Evolutionary conservation across 2,113 vertebrate species (phyloP).

Genomic region (Dascyllus trimaculatus): DNA sequence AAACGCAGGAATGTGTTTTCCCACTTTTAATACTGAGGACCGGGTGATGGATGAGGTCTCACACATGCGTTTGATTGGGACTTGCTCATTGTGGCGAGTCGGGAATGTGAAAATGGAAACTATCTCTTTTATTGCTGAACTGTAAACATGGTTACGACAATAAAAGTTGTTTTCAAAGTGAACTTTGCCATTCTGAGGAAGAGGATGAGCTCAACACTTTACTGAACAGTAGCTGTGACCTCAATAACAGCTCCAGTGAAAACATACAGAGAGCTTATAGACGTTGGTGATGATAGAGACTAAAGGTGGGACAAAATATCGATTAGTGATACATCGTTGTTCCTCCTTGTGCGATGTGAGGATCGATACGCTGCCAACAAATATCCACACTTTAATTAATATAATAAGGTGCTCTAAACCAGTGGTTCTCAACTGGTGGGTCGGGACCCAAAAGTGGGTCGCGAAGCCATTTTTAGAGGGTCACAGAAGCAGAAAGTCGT

Average conservation of each 20-base stretch:
- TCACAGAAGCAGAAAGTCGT: too few relatives aligned
- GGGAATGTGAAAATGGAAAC: constrained; percentile 53
- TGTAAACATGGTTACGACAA: constrained; percentile 48
- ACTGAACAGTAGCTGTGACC: background rate
- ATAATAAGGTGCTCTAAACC: too few relatives aligned
- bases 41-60: constrained; percentile 37
- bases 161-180: constrained; percentile 28
- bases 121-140: constrained; percentile 14
- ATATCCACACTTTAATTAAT: too few relatives aligned
- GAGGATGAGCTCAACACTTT: background rate
- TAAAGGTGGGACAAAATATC: too few relatives aligned
- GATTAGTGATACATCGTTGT: too few relatives aligned
- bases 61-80: constrained; percentile 39
- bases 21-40: background rate
- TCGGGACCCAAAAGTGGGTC: too few relatives aligned
- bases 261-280: too few relatives aligned
- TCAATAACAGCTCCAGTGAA: background rate
- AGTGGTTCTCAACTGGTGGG: too few relatives aligned
- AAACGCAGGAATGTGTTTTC: constrained; percentile 65
- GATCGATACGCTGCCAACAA: too few relatives aligned
- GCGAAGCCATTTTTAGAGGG: too few relatives aligned
- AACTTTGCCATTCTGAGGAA: background rate
- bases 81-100: constrained; percentile 36
- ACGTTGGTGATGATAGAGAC: too few relatives aligned
- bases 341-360: too few relatives aligned